A percentile compares a stretch with the other conserved stretches of the same genome.
Conservation (phyloP, 2,113 vertebrate species). For the Lepus timidus region DNA sequence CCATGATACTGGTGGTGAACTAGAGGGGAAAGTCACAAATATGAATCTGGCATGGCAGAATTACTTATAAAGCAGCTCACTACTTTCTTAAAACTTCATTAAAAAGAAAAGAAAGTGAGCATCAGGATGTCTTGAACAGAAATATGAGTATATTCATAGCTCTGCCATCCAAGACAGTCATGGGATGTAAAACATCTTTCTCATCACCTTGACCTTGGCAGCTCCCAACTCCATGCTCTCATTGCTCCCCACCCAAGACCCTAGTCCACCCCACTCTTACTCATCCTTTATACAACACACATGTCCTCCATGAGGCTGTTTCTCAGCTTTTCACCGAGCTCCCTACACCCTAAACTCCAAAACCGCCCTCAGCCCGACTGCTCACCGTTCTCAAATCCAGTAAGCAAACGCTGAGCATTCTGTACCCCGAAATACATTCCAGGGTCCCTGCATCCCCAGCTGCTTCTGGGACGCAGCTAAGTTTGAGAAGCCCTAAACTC, state of each 20-base stretch:
- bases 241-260: not conserved
- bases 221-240: not conserved
- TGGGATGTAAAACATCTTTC: not conserved
- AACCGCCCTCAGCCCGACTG: not conserved
- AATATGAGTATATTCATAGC: too few species aligned
- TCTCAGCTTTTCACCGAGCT: not conserved
- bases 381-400: not conserved
- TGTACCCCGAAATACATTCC: not conserved
- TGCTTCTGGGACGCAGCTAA: not conserved
- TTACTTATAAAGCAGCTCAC: constrained; percentile 10
- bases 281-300: not conserved
- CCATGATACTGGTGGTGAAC: not conserved
- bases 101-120: not conserved
- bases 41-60: constrained; percentile 36
- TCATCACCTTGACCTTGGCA: not conserved
- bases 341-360: not conserved
- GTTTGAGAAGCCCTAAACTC: not conserved
- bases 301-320: not conserved
- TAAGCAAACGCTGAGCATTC: not conserved
- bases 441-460: not conserved
- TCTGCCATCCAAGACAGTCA: not conserved
- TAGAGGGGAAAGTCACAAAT: not conserved
- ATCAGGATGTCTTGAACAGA: not conserved
- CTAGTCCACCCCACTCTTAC: not conserved
- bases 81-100: too few species aligned